Evolutionary conservation across 2,888 invertebrate genomes (phyloP), one percentile per base, ranked within the genome.

Genomic region (Yponomeuta cagnagella): DNA sequence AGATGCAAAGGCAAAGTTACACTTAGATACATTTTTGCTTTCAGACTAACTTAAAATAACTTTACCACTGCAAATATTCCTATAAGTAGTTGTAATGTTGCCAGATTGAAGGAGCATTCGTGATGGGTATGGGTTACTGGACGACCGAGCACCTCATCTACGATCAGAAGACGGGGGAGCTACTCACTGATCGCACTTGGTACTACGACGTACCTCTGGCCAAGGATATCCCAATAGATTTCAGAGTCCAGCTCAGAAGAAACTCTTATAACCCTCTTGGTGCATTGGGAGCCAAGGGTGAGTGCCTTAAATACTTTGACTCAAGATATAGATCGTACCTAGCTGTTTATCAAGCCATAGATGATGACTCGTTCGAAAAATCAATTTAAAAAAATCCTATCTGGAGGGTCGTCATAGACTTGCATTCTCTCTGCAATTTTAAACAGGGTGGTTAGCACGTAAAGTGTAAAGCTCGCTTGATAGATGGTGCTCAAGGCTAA

Each of bases 121-220:
- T 94, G 1, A 94, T 95, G 94, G 95, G 86, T 74, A 80, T 82
- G 15, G 96, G 96, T 10, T 94, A 94, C 76, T 95, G 93, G 92
- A 93, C 95, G 0, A 87, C 86, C 0, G 96, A 96, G 81, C 91
- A 94, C 74, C 77, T 95, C 70, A 85, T 93, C 6, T 94, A 93
- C 76, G 91, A 94, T 75, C 82, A 89, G 10, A 78, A 85, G 37
- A 93, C 93, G 31, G 96, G 95, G 2, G 85, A 91, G 75, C 78
- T 95, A 8, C 83, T 94, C 6, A 95, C 95, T 15, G 90, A 94
- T 77, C 90, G 94, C 71, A 95, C 95, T 12, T 96, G 96, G 96
- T 93, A 92, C 72, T 95, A 95, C 77, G 94, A 94, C 78, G 92
- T 93, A 15, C 95, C 95, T 0, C 93, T 94, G 15, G 90, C 93